Conservation (phyloP, 2,113 vertebrate genomes). For the Acrocephalus kingi region DNA sequence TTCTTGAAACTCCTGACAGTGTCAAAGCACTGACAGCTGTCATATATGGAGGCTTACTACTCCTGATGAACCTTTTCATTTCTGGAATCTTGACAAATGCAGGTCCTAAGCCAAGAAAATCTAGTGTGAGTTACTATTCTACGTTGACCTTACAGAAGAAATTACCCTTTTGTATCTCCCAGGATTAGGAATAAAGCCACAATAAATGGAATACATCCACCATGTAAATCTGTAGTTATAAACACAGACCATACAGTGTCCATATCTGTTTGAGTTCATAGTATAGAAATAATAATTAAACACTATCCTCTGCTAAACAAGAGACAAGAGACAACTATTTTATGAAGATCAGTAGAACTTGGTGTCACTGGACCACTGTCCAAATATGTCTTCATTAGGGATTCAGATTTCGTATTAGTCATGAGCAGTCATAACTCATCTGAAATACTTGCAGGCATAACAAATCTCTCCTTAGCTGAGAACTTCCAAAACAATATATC, state of each 20-base stretch:
- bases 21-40: neutral
- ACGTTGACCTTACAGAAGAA: neutral
- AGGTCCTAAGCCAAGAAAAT: neutral
- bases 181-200: neutral
- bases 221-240: neutral
- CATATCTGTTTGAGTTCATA: neutral
- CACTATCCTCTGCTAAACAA: neutral
- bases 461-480: neutral
- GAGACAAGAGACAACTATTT: neutral
- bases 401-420: neutral
- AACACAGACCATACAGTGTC: neutral
- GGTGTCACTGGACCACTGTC: neutral
- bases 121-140: neutral
- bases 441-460: neutral
- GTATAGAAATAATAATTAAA: neutral
- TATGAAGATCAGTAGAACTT: neutral
- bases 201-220: neutral
- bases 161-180: accelerated
- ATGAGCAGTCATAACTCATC: neutral
- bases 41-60: neutral
- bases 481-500: neutral
- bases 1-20: neutral
- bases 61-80: neutral
- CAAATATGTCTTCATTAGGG: neutral
- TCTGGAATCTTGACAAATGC: neutral